These are phyloP conservation scores for Troides helena DNA, from an alignment of 2,888 invertebrate species.

Conservation along the genomic window DNA sequence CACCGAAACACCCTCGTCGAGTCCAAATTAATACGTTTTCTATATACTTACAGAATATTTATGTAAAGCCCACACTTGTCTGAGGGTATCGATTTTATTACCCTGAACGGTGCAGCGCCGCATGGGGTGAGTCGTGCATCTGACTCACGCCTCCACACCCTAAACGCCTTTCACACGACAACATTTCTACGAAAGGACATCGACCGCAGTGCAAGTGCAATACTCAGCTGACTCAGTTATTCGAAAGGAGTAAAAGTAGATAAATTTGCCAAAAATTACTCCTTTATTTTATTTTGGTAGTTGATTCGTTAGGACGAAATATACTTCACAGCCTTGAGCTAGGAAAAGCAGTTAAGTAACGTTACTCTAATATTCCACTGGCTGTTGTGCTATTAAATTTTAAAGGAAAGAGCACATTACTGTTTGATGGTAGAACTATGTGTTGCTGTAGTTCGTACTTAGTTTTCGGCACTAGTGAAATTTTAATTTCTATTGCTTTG, in stretches of 20 bases:
- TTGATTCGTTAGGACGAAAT: too few relatives aligned
- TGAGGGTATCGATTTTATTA: slow-evolving; percentile 40
- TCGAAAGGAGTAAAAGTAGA: background rate
- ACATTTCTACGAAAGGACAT: slow-evolving; percentile 1
- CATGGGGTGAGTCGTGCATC: slow-evolving; percentile 34
- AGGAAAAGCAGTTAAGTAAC: too few relatives aligned
- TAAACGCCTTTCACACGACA: slow-evolving; percentile 15
- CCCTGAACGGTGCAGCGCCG: slow-evolving; percentile 33
- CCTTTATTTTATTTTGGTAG: too few relatives aligned
- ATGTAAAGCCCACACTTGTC: slow-evolving; percentile 33
- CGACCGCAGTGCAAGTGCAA: background rate
- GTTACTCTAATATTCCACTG: too few relatives aligned
- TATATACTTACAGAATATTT: slow-evolving; percentile 19
- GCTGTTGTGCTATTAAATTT: too few relatives aligned
- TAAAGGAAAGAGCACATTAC: too few relatives aligned
- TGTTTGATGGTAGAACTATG: too few relatives aligned
- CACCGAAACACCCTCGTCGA: slow-evolving; percentile 5
- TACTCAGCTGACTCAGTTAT: background rate
- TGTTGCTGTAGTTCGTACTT: too few relatives aligned
- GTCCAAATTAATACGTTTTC: slow-evolving; percentile 21
- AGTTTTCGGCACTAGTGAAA: too few relatives aligned
- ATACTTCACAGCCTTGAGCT: too few relatives aligned
- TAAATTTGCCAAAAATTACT: background rate
- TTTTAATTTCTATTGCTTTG: too few relatives aligned
- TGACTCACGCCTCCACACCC: slow-evolving; percentile 37